Evolutionary conservation across 1,140 invertebrate genomes (phyloP), one percentile per base, ranked within the genome.

Genomic region (Acromyrmex heyeri): DNA sequence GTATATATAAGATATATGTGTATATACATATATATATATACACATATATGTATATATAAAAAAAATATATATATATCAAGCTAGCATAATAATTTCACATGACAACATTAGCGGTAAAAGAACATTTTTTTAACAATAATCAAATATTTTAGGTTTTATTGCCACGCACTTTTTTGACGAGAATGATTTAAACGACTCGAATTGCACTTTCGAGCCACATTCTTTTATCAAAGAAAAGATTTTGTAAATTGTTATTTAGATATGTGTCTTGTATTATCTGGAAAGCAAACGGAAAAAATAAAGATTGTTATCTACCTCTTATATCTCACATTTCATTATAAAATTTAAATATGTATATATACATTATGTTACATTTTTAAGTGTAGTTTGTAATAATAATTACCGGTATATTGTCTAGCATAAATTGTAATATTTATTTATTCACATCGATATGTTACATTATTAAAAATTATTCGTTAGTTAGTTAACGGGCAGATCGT

Each of bases 371-470:
- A 53, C 8, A 48, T 55, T 65, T 57, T 55, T 21, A 38, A 21
- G 30, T 65, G 53, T n/a, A 55, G 30, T 44, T 24, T 81, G 8
- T n/a, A 21, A 38, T 65, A 16, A 27, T 21, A n/a, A 55, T 24
- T 75, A 44, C 30, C 14, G n/a, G 21, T 7, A 57, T n/a, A 0
- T 48, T 44, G 4, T 48, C 0, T 48, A 78, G 18, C 48, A 44
- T 50, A 34, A 55, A 85, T 82, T 81, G 44, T 24, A 57, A 90
- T 90, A 30, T 91, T 90, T 92, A 91, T 93, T 92, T 91, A 91
- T 90, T 87, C 87, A 91, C 86, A 87, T 87, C 75, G 73, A 87
- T 92, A 93, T 93, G 89, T 92, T 92, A 94, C 93, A 93, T 92
- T 91, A 92, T 92, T 93, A 93, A 91, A 93, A 93, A 94, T 86